Conservation (phyloP, 2,113 vertebrate genomes). For the Saguinus midas region DNA sequence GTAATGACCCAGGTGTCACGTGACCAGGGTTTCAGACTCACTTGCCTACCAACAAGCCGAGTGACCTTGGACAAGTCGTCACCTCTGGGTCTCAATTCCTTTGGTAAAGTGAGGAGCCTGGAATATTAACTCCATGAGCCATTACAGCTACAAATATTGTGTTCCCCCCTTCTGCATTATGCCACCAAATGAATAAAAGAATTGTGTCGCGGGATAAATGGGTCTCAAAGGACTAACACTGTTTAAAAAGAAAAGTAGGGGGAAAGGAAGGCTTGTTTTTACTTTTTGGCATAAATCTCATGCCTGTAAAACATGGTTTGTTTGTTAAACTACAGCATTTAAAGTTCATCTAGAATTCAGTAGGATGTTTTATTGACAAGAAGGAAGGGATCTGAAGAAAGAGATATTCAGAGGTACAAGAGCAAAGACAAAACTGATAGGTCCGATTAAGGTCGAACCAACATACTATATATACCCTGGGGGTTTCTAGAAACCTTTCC, state of each 20-base stretch:
- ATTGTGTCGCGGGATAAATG: not conserved
- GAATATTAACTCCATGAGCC: not conserved
- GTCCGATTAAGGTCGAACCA: not conserved
- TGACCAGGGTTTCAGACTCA: not conserved
- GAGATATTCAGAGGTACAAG: not conserved
- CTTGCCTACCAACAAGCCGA: not conserved
- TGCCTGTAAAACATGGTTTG: not conserved
- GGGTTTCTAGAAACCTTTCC: not conserved
- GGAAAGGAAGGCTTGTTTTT: not conserved
- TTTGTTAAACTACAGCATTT: not conserved
- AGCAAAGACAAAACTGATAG: not conserved
- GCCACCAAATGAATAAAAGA: not conserved
- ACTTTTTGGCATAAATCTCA: not conserved
- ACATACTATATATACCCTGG: not conserved
- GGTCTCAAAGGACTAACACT: not conserved
- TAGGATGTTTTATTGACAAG: not conserved
- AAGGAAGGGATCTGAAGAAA: not conserved
- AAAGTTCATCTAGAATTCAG: constrained; percentile 2
- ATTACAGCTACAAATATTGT: not conserved
- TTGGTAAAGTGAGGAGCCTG: not conserved
- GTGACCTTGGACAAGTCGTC: constrained; percentile 30
- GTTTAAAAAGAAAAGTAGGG: not conserved
- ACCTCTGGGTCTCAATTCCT: not conserved
- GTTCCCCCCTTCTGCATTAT: not conserved
- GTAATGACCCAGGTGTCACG: not conserved